phyloP scores from a whole-genome alignment of 37 sponge, comb jelly and placozoan species.

The Halisarca cf. caerulea region DNA sequence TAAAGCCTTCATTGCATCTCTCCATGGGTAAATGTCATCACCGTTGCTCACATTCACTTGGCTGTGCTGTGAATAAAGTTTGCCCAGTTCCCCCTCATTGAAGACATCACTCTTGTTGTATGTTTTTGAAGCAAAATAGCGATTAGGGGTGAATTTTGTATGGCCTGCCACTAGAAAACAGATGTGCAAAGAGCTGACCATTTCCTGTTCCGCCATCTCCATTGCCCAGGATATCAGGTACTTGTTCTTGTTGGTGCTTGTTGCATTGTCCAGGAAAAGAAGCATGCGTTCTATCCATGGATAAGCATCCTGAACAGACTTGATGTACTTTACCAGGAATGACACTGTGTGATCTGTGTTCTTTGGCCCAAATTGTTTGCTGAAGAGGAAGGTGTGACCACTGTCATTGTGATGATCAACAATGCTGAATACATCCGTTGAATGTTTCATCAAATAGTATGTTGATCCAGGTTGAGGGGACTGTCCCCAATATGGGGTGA shows the following conservation, averaged over 20 bases:
- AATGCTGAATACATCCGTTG: constrained; percentile 44
- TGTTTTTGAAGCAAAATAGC: constrained; percentile 25
- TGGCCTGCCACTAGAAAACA: constrained; percentile 53
- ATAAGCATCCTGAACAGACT: neutral
- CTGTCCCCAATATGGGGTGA: constrained; percentile 43
- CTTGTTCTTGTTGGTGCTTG: constrained; percentile 41
- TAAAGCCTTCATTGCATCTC: constrained; percentile 3
- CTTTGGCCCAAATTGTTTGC: constrained; percentile 44
- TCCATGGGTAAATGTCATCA: constrained; percentile 15
- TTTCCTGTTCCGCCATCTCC: constrained; percentile 11
- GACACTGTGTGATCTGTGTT: constrained; percentile 55
- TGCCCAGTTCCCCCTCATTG: constrained; percentile 5
- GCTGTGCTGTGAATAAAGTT: neutral
- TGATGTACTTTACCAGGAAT: constrained; percentile 7
- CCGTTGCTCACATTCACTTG: neutral
- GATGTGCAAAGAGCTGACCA: constrained; percentile 16
- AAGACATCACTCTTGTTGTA: constrained; percentile 37
- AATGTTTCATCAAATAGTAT: constrained; percentile 43
- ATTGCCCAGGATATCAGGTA: constrained; percentile 42
- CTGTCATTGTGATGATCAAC: constrained; percentile 34
- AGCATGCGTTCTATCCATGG: constrained; percentile 38
- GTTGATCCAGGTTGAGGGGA: constrained; percentile 45
- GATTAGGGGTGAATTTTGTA: constrained; percentile 61
- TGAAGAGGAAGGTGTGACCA: constrained; percentile 4
- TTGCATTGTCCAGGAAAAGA: constrained; percentile 51